Evolutionary conservation across 1,140 invertebrate genomes (phyloP).

Genomic region (Drosophila ficusphila): DNA sequence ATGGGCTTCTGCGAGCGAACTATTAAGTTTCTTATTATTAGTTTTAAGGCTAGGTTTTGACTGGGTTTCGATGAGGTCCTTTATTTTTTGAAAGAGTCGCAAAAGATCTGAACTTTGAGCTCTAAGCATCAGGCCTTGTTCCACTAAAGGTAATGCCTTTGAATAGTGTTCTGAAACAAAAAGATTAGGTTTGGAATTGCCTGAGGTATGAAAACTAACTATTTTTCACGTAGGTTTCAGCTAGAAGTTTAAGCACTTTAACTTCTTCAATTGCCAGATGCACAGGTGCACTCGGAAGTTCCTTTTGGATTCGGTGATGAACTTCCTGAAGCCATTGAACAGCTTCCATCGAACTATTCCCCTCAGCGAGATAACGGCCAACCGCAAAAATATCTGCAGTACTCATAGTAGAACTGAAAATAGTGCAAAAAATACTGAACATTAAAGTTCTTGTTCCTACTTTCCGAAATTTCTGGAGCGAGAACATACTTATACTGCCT

Average conservation of each 20-base stretch:
- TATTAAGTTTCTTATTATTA: too few relatives aligned
- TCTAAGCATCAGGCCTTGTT: neutral
- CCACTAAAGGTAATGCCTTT: constrained; percentile 10
- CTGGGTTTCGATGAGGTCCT: neutral
- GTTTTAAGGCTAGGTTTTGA: too few relatives aligned
- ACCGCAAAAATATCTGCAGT: constrained; percentile 33
- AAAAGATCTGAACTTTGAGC: neutral
- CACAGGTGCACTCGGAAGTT: neutral
- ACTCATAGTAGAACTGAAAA: constrained; percentile 21
- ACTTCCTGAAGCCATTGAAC: constrained; percentile 8
- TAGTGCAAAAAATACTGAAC: too few relatives aligned
- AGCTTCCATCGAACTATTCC: neutral
- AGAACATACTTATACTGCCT: constrained; percentile 89
- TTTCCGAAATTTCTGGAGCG: too few relatives aligned
- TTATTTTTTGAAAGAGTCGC: neutral
- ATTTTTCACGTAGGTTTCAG: neutral
- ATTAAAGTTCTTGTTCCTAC: too few relatives aligned
- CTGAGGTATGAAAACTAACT: constrained; percentile 11
- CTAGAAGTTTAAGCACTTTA: neutral
- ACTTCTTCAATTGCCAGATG: neutral
- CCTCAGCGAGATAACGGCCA: constrained; percentile 8
- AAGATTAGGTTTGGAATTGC: constrained; percentile 3
- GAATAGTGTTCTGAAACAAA: constrained; percentile 13
- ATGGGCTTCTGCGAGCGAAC: constrained; percentile 29
- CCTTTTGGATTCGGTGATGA: neutral